These are phyloP conservation scores for Odontesthes bonariensis DNA, from an alignment of 2,113 vertebrate species.

Conservation along the genomic window DNA sequence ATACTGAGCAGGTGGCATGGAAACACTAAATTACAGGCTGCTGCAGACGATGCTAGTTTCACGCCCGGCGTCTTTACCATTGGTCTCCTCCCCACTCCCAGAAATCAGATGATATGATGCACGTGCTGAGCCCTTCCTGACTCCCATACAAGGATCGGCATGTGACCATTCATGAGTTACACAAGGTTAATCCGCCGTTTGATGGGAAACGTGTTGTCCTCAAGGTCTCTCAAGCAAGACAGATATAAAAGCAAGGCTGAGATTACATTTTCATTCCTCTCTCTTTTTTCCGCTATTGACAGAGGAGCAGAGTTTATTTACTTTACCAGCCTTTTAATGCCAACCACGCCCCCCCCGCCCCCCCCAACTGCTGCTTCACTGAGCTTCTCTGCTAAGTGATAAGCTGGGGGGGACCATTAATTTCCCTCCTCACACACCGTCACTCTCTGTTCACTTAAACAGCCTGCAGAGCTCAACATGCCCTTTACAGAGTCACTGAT, in stretches of 20 bases:
- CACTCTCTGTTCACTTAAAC: conserved; percentile 47
- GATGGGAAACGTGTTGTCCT: conserved; percentile 65
- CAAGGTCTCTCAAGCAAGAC: conserved; percentile 44
- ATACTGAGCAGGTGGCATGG: conserved; percentile 43
- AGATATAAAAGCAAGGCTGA: conserved; percentile 60
- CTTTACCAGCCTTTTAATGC: conserved; percentile 69
- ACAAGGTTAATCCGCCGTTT: conserved; percentile 61
- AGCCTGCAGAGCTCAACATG: conserved; percentile 52
- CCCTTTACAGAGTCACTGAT: conserved; percentile 46
- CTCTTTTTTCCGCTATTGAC: conserved; percentile 54
- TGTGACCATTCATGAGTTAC: conserved; percentile 53
- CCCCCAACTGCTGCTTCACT: conserved; percentile 6
- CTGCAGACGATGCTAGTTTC: conserved; percentile 44
- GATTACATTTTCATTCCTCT: conserved; percentile 63
- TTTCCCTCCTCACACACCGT: conserved; percentile 25
- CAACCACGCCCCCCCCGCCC: conserved; percentile 8
- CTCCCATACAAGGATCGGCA: conserved; percentile 43
- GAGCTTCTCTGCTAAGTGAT: conserved; percentile 29
- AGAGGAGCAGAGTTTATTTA: conserved; percentile 64
- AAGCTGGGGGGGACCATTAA: conserved; percentile 46
- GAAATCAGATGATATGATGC: conserved; percentile 62
- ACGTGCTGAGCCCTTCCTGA: conserved; percentile 27
- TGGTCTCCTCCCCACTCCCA: conserved; percentile 8
- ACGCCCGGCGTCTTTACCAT: conserved; percentile 57
- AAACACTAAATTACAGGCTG: conserved; percentile 29